Conservation (phyloP, 2,113 vertebrate species). For the Hippocampus mohnikei region DNA sequence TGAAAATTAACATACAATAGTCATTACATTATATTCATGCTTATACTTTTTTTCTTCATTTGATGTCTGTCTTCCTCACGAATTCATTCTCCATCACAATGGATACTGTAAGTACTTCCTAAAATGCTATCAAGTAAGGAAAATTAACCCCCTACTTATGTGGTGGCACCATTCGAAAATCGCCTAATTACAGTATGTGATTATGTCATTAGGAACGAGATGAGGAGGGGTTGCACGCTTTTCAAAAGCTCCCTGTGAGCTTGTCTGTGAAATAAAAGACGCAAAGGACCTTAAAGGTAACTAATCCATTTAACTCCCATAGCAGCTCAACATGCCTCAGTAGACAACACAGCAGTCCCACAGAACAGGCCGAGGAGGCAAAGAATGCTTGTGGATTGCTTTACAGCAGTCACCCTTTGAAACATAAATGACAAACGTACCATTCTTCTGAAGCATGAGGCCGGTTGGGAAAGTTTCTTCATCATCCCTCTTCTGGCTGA, state of each 20-base stretch:
- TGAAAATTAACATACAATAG: not conserved
- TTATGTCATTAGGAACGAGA: conserved; percentile 87
- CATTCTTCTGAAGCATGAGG: conserved; percentile 72
- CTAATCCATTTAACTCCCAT: conserved; percentile 88
- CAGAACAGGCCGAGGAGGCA: conserved; percentile 55
- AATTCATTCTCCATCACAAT: conserved; percentile 36
- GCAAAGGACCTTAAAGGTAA: conserved; percentile 83
- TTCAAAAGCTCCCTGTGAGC: conserved; percentile 79
- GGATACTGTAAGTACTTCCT: conserved; percentile 49
- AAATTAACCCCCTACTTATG: conserved; percentile 78
- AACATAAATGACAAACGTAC: conserved; percentile 79
- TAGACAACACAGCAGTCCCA: conserved; percentile 74
- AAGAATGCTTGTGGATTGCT: conserved; percentile 78
- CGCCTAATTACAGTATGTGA: conserved; percentile 83
- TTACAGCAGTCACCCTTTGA: conserved; percentile 83
- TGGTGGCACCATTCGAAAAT: conserved; percentile 78
- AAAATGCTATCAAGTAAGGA: conserved; percentile 69
- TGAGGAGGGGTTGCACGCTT: conserved; percentile 58
- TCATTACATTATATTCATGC: not conserved
- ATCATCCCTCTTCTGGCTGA: conserved; percentile 17
- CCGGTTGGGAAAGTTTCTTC: conserved; percentile 48
- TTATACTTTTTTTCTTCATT: conserved; percentile 45
- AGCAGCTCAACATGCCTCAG: conserved; percentile 70
- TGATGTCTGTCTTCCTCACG: conserved; percentile 28
- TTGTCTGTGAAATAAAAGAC: conserved; percentile 82